phyloP scores from a whole-genome alignment of 53 echinoderm and acorn worm species.

The Paracentrotus lividus region DNA sequence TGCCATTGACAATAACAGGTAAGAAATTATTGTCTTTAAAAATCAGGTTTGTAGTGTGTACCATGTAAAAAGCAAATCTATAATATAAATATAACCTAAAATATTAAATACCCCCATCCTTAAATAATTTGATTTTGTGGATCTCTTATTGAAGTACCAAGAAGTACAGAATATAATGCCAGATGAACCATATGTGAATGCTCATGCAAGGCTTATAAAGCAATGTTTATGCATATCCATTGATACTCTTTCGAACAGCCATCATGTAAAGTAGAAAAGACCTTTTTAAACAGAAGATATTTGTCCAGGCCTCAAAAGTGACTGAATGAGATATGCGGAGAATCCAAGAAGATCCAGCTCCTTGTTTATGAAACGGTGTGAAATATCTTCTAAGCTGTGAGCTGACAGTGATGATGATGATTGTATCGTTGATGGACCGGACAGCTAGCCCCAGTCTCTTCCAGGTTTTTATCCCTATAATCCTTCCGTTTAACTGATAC shows the following conservation, averaged over 20 bases:
- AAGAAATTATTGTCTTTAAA: too few species aligned
- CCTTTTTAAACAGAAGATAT: conserved; percentile 18
- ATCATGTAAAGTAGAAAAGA: neutral
- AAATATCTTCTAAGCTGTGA: conserved; percentile 24
- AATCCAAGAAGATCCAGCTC: neutral
- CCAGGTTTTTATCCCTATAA: neutral
- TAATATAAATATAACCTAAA: too few species aligned
- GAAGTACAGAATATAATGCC: neutral
- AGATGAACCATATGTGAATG: conserved; percentile 15
- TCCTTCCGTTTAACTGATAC: neutral
- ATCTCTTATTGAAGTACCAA: neutral
- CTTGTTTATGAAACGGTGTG: conserved; percentile 50
- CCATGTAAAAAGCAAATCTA: too few species aligned
- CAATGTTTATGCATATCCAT: neutral
- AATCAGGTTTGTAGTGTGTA: too few species aligned
- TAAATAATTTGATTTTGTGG: neutral
- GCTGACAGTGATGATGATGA: conserved; percentile 36
- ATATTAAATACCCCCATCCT: too few species aligned
- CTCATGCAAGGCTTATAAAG: neutral
- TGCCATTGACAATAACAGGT: too few species aligned
- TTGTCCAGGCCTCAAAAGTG: neutral
- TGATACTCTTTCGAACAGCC: neutral
- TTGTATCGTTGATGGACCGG: neutral
- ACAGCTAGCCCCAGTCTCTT: neutral
- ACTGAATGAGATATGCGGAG: neutral